These are phyloP conservation scores for Grallaria varia DNA, from an alignment of 2,113 vertebrate genomes.

Conservation along the genomic window DNA sequence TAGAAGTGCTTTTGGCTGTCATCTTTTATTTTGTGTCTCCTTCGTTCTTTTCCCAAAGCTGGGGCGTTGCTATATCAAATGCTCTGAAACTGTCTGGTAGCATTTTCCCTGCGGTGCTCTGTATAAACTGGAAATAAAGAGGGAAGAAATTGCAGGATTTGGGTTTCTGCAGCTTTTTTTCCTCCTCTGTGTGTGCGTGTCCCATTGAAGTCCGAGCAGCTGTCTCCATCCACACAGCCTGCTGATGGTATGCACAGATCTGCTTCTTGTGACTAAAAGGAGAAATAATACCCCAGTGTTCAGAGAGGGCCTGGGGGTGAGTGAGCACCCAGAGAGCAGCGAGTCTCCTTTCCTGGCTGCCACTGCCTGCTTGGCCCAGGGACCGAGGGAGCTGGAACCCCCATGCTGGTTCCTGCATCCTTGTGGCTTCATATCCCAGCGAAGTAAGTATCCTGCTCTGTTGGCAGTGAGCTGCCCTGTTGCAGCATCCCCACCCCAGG, in stretches of 20 bases:
- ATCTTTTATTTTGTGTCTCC: constrained; percentile 54
- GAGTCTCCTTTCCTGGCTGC: background rate
- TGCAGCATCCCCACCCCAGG: background rate
- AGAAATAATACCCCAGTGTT: constrained; percentile 51
- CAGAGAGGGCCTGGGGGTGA: background rate
- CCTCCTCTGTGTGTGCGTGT: accelerated
- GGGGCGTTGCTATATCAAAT: constrained; percentile 33
- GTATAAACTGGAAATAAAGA: constrained; percentile 53
- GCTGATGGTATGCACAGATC: constrained; percentile 49
- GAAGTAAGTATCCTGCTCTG: accelerated
- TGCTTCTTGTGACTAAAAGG: constrained; percentile 42
- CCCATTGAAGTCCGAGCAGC: constrained; percentile 56
- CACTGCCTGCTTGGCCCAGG: background rate
- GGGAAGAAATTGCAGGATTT: constrained; percentile 51
- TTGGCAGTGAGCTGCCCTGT: background rate
- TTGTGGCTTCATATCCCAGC: background rate
- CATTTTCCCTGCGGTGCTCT: constrained; percentile 34
- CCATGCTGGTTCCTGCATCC: background rate
- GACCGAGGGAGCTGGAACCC: background rate
- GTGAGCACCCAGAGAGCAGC: background rate
- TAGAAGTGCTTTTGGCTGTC: constrained; percentile 63
- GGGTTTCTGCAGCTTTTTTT: background rate
- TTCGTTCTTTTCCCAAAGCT: constrained; percentile 55
- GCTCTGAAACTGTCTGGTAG: constrained; percentile 49
- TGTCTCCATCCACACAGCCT: background rate